These are phyloP conservation scores for Chloroceryle inda DNA, from an alignment of 2,797 vertebrate genomes.

Conservation along the genomic window DNA sequence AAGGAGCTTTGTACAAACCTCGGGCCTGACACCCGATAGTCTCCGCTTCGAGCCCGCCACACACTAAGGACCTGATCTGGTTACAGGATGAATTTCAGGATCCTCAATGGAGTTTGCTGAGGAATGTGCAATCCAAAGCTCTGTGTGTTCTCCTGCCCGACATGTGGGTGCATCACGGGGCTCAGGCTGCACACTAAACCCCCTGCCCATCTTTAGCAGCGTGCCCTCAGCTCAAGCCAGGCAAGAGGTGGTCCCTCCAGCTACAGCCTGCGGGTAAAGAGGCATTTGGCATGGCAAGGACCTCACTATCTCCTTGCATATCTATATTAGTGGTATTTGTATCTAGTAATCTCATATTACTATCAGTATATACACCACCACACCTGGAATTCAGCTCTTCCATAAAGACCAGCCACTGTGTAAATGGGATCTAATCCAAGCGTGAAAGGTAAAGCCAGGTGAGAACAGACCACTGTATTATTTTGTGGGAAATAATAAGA, in stretches of 20 bases:
- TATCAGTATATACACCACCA: neutral
- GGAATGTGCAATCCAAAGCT: neutral
- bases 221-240: neutral
- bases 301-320: neutral
- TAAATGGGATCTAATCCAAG: neutral
- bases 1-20: neutral
- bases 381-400: neutral
- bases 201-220: neutral
- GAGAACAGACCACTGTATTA: neutral
- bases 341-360: neutral
- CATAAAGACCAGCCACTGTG: neutral
- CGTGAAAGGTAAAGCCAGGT: neutral
- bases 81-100: neutral
- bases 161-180: neutral
- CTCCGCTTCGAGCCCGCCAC: rapidly evolving
- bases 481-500: neutral
- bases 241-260: neutral
- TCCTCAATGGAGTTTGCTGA: neutral
- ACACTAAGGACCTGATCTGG: neutral
- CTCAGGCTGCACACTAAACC: neutral
- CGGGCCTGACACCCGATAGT: neutral
- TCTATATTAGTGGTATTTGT: neutral
- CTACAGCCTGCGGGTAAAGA: neutral
- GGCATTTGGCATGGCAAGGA: neutral
- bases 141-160: rapidly evolving